These are phyloP conservation scores for Philantomba maxwellii DNA, from an alignment of 2,113 vertebrate species.

Conservation along the genomic window DNA sequence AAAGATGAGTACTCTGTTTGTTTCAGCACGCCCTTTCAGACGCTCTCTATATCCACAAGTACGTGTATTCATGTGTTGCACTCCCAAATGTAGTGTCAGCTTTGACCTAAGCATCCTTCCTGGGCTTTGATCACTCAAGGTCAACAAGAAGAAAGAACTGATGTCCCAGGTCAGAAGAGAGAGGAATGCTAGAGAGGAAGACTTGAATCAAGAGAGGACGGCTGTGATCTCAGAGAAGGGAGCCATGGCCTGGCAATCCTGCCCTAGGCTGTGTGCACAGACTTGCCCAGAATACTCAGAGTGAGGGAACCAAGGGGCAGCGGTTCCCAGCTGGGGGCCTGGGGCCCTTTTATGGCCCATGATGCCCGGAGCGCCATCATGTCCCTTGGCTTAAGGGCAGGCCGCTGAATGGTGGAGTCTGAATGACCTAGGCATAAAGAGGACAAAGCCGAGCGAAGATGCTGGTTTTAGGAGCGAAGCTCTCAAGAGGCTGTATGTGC, in stretches of 20 bases:
- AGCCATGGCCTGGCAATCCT: not conserved
- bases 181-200: not conserved
- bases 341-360: not conserved
- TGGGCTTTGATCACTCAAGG: not conserved
- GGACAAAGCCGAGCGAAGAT: not conserved
- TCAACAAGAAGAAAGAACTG: not conserved
- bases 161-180: not conserved
- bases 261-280: not conserved
- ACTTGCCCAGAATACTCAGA: not conserved
- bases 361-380: not conserved
- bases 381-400: not conserved
- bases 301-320: not conserved
- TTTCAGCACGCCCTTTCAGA: not conserved
- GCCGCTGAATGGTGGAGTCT: not conserved
- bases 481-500: not conserved
- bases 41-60: not conserved
- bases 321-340: accelerated
- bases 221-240: not conserved
- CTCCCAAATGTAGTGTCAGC: not conserved
- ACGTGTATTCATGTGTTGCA: accelerated
- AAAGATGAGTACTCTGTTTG: not conserved
- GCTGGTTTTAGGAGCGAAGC: not conserved
- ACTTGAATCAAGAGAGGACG: no score
- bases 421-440: not conserved
- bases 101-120: not conserved